Base-by-base conservation (phyloP, 1,140 invertebrate genomes). In the Zaprionus capensis region DNA sequence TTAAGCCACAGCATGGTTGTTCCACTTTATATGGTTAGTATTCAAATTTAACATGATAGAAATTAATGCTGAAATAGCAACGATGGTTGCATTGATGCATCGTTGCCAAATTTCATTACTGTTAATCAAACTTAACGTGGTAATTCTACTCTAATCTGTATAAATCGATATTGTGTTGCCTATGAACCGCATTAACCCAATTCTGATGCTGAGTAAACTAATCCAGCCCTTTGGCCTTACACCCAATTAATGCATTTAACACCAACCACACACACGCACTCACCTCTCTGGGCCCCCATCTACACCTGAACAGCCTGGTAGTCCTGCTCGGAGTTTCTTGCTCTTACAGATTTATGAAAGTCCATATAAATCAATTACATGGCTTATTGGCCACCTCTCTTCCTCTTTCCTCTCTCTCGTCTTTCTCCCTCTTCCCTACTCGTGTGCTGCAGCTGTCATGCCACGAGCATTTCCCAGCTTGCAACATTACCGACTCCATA, bases 341-440 rank as follows among this genome's bases (percentile, higher is more conserved):
- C n/a, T 17, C 7, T 58, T 76, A 80, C 71, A 69, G 78, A 75
- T 76, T 67, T 64, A 85, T 85, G 86, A 76, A 79, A 79, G 68
- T 61, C 65, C 68, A 71, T 76, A 85, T 82, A 85, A 86, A 85
- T 85, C 82, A 82, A 86, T 85, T 86, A 86, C 22, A 49, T 41
- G 34, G 79, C 68, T 81, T 81, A 85, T 70, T 70, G 79, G 41
- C 41, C 7, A n/a, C 3, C 41, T 46, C 41, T 46, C 41, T 7
- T 6, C 17, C 41, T 46, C 41, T 44, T 14, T n/a, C 5, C 36
- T 38, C 4, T 38, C 36, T 38, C 36, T 15, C 14, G 5, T 9
- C 28, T 31, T 31, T 38, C 36, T 4, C 4, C 14, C 36, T 17
- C 78, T 61, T 64, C 62, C 56, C 44, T 46, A 64, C 63, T 36